Conservation (phyloP, 2,797 vertebrate species). For the Yasuhikotakia modesta region DNA sequence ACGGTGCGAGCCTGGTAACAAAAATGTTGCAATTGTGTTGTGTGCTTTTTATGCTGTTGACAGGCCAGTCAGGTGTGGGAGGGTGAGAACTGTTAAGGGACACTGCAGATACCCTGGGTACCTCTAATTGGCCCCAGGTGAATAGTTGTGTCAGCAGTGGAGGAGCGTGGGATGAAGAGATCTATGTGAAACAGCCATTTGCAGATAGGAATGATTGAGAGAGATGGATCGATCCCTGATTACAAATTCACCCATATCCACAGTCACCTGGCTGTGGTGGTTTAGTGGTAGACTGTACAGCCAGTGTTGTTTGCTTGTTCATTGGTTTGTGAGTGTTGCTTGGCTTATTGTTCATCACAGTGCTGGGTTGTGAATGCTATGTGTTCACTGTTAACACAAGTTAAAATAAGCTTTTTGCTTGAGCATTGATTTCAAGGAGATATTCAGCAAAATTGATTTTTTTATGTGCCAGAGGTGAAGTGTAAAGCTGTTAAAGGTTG, state of each 20-base stretch:
- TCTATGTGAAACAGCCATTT: conserved; percentile 12
- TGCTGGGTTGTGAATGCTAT: conserved; percentile 18
- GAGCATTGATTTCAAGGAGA: conserved; percentile 40
- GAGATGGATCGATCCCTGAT: conserved; percentile 39
- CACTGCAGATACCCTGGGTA: conserved; percentile 48
- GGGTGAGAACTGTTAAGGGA: conserved; percentile 44
- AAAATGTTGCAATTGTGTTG: conserved; percentile 46
- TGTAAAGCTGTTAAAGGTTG: conserved; percentile 45
- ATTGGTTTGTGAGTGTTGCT: conserved; percentile 9
- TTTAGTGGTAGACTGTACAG: conserved; percentile 7
- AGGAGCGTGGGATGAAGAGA: conserved; percentile 40
- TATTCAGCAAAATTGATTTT: conserved; percentile 43
- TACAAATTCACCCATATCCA: conserved; percentile 36
- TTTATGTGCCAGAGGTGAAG: conserved; percentile 23
- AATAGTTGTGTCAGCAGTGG: conserved; percentile 43
- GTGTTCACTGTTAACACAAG: conserved; percentile 7
- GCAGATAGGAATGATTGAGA: conserved; percentile 20
- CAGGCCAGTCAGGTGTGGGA: conserved; percentile 48
- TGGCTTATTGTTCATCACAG: not conserved
- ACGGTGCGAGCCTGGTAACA: not conserved
- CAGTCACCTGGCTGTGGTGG: not conserved
- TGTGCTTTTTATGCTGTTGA: conserved; percentile 50
- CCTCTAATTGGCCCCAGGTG: conserved; percentile 63
- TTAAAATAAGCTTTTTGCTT: conserved; percentile 34
- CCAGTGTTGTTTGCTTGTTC: not conserved